Conservation (phyloP, 2,888 invertebrate species). For the Elmis aenea region DNA sequence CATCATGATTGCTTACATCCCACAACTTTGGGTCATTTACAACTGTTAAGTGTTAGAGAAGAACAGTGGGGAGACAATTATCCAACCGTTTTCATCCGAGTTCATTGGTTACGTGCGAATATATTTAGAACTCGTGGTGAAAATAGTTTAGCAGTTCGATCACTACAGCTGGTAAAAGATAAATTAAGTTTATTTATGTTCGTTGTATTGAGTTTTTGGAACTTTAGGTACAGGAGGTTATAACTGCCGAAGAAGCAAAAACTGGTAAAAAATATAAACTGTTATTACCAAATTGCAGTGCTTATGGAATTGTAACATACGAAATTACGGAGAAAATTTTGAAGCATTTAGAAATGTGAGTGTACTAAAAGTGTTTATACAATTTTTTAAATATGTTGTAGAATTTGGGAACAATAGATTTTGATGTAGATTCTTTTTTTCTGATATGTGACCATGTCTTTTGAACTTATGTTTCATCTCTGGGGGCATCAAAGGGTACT, state of each 20-base stretch:
- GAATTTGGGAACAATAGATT: too few relatives aligned
- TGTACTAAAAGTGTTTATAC: too few relatives aligned
- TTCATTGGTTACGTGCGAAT: slow-evolving; percentile 54
- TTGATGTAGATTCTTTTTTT: too few relatives aligned
- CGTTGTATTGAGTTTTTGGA: slow-evolving; percentile 29
- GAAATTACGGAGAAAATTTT: slow-evolving; percentile 48
- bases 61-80: slow-evolving; percentile 48
- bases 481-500: too few relatives aligned
- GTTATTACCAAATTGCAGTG: slow-evolving; percentile 51
- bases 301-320: slow-evolving; percentile 48
- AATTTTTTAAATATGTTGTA: too few relatives aligned
- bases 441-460: too few relatives aligned
- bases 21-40: slow-evolving; percentile 47
- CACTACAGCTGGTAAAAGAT: slow-evolving; percentile 45
- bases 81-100: slow-evolving; percentile 46
- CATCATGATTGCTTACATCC: slow-evolving; percentile 37
- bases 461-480: too few relatives aligned
- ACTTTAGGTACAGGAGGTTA: slow-evolving; percentile 31
- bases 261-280: slow-evolving; percentile 38
- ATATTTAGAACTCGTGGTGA: slow-evolving; percentile 51
- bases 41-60: slow-evolving; percentile 46
- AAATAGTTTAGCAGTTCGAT: slow-evolving; percentile 49
- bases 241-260: slow-evolving; percentile 28
- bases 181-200: slow-evolving; percentile 4
- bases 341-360: slow-evolving; percentile 50